Percentiles rank a stretch among this genome's conserved stretches.
Conservation (phyloP, 2,113 vertebrate genomes). For the Paradoxurus hermaphroditus region DNA sequence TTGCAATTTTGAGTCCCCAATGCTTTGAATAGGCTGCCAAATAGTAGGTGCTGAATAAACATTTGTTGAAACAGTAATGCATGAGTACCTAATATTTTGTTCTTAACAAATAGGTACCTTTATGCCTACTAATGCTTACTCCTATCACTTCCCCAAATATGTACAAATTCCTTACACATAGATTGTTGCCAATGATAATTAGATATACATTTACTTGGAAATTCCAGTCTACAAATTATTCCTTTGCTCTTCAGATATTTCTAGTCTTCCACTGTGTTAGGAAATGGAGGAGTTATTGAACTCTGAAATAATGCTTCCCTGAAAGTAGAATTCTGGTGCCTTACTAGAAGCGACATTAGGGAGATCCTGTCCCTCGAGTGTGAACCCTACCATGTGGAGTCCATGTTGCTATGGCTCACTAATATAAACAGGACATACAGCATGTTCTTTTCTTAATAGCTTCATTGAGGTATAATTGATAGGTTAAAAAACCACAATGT, state of each 20-base stretch:
- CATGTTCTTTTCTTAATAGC: constrained; percentile 79
- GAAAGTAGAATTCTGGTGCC: not conserved
- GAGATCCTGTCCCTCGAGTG: not conserved
- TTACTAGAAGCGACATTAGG: not conserved
- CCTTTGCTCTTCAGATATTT: not conserved
- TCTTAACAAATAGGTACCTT: not conserved
- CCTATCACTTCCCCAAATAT: not conserved
- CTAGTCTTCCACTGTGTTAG: not conserved
- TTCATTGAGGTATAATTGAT: constrained; percentile 54
- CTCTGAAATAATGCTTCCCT: not conserved
- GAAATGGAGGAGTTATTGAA: not conserved
- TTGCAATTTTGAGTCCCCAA: not conserved
- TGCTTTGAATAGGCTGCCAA: not conserved
- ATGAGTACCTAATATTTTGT: not conserved
- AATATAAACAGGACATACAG: not conserved
- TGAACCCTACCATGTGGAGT: not conserved
- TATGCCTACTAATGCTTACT: not conserved
- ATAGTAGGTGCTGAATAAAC: not conserved
- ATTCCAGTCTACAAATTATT: not conserved
- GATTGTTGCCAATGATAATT: not conserved
- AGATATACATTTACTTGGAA: not conserved
- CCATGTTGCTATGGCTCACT: not conserved
- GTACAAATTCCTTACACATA: not conserved
- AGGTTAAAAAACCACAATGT: not conserved
- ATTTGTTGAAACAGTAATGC: not conserved